phyloP scores from a whole-genome alignment of 2,797 vertebrate genomes.

The Buphagus erythrorhynchus region DNA sequence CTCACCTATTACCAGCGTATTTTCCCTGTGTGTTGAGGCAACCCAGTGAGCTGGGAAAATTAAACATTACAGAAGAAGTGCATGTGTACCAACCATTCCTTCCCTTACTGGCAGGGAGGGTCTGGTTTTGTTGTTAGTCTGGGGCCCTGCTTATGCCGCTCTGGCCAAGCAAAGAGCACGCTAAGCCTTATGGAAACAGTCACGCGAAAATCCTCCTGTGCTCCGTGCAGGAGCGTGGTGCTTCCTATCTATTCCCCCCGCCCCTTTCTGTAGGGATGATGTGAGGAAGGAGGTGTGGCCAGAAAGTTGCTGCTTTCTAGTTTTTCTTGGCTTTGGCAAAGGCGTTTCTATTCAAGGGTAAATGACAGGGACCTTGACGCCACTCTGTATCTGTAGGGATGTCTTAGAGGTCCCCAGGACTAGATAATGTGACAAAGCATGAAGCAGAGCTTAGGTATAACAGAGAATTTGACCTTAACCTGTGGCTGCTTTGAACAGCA shows the following conservation, averaged over 20 bases:
- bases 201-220: neutral
- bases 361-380: conserved; percentile 13
- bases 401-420: neutral
- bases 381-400: neutral
- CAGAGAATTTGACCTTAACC: neutral
- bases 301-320: conserved; percentile 45
- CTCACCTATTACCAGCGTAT: neutral
- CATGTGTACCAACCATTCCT: neutral
- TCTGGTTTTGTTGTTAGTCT: neutral
- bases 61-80: neutral
- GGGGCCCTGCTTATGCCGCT: neutral
- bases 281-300: conserved; percentile 33
- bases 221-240: neutral
- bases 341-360: conserved; percentile 39
- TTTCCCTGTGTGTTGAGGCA: neutral
- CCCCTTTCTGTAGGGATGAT: conserved; percentile 2
- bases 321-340: conserved; percentile 63
- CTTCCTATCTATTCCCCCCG: neutral
- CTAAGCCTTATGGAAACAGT: neutral
- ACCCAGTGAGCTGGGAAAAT: neutral
- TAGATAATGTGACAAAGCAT: neutral
- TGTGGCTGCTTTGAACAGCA: neutral
- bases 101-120: neutral
- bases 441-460: neutral
- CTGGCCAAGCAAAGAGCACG: neutral